Evolutionary conservation across 2,113 vertebrate genomes (phyloP), one percentile per base, ranked within the genome.

Genomic region (Athene noctua): DNA sequence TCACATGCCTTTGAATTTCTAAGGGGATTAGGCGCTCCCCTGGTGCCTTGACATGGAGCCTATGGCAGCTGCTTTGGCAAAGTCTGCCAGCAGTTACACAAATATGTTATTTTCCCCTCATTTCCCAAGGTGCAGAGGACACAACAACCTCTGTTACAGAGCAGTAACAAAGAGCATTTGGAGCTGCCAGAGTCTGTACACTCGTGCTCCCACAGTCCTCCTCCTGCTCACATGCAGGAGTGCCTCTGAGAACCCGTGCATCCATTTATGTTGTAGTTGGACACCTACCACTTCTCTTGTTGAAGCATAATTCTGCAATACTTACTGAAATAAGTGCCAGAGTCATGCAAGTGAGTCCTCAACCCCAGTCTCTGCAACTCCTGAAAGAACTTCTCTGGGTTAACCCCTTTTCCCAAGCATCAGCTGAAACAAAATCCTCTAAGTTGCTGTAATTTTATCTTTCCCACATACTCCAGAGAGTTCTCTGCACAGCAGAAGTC

Each of bases 1-100:
- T 93, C 92, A 89, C 86, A 93, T 95, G 88, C 92, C 88, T 96
- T 92, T 92, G 92, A 92, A 96, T 97, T 96, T 95, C 82, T 87
- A 75, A 96, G 92, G 93, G 92, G 85, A 96, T 97, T 96, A 96
- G 89, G 54, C 3, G 0, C 88, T 95, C 73, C 87, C 81, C 86
- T 91, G 91, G 77, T 80, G 84, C 88, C 94, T 95, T 92, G 87
- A 94, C 84, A 92, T 68, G 75, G 73, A 75, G 77, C 30, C 92
- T 90, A 83, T 91, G 83, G 92, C 94, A 97, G 94, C 80, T 91
- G 93, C 91, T 88, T 90, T 92, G 75, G 93, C 90, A 91, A 97
- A 96, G 90, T 29, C 86, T 91, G 91, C 51, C 87, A 88, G 86
- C 59, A 90, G 65, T 91, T 86, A 86, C 82, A 94, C 92, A 95